Base-by-base conservation (phyloP, 2,888 invertebrate species). In the Andrena camellia region DNA sequence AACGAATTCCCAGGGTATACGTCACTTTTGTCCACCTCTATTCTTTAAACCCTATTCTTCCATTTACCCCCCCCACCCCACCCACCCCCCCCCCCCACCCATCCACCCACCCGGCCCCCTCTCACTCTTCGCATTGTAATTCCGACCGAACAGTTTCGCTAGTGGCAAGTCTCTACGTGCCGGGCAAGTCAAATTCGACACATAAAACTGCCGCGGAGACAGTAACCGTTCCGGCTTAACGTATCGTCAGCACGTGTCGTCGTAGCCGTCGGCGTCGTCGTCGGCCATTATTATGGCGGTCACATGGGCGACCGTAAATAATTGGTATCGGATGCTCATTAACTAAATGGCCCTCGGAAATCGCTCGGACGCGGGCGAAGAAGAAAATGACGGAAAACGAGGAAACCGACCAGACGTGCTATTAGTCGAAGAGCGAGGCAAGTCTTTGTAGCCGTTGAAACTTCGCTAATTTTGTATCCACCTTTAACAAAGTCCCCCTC, bases 111-210 rank as follows among this genome's bases (percentile, higher is more conserved):
- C 10, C 3, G 13, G 3, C 42, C 13, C 42, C 42, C 42, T 42
- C 42, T 42, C 42, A 42, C 42, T 42, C 42, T 42, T 89, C 90
- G 91, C 92, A 93, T 94, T 93, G 93, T 94, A 93, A 94, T 93
- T 94, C 94, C 89, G 84, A 89, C 90, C 91, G 91, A 93, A 92
- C 91, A 91, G 92, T 93, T 93, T 93, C 92, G 91, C 91, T 91
- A 92, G 93, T 91, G 91, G 93, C 92, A 93, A 93, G 92, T 92
- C 85, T 68, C 90, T 94, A 94, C 94, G 94, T 94, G 94, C 91
- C 85, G 68, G 83, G 94, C 91, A 90, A 94, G 91, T 93, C 93
- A 94, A 94, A 92, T 92, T 93, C 92, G 93, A 91, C 92, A 91
- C 90, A 93, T 94, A 94, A 94, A 94, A 94, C 92, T 93, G 90